Percentiles rank a stretch among this genome's conserved stretches.
Evolutionary conservation across 2,888 invertebrate genomes (phyloP).

Genomic region (Saturnia pavonia): DNA sequence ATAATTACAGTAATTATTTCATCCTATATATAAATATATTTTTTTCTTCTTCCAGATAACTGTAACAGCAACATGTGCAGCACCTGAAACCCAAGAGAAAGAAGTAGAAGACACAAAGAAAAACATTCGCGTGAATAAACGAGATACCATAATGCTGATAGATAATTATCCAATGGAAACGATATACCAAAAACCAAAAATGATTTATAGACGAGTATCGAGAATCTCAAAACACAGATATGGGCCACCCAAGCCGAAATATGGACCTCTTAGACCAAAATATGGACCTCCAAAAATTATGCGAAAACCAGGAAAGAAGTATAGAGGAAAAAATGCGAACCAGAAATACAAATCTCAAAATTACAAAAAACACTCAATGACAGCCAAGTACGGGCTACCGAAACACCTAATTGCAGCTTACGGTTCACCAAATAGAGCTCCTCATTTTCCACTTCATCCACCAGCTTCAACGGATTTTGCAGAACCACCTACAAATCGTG

Average conservation of each 20-base stretch:
- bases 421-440: constrained; percentile 43
- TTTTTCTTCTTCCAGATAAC: constrained; percentile 60
- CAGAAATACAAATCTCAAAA: constrained; percentile 44
- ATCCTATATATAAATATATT: neutral
- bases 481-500: constrained; percentile 57
- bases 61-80: constrained; percentile 48
- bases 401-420: constrained; percentile 42
- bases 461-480: constrained; percentile 55
- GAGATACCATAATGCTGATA: constrained; percentile 58
- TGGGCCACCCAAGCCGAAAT: constrained; percentile 42
- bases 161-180: constrained; percentile 51
- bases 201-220: constrained; percentile 55
- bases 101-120: constrained; percentile 36
- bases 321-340: constrained; percentile 41
- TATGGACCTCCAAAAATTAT: constrained; percentile 43
- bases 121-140: constrained; percentile 42
- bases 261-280: constrained; percentile 48
- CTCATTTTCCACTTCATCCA: constrained; percentile 33
- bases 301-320: constrained; percentile 52
- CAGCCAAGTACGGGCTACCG: constrained; percentile 43
- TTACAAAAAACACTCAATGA: constrained; percentile 43
- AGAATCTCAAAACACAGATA: constrained; percentile 45
- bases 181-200: constrained; percentile 49
- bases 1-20: neutral
- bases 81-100: constrained; percentile 36